Percentiles rank a stretch among this genome's conserved stretches.
Conservation (phyloP, 1,140 invertebrate species). For the Cherax destructor region DNA sequence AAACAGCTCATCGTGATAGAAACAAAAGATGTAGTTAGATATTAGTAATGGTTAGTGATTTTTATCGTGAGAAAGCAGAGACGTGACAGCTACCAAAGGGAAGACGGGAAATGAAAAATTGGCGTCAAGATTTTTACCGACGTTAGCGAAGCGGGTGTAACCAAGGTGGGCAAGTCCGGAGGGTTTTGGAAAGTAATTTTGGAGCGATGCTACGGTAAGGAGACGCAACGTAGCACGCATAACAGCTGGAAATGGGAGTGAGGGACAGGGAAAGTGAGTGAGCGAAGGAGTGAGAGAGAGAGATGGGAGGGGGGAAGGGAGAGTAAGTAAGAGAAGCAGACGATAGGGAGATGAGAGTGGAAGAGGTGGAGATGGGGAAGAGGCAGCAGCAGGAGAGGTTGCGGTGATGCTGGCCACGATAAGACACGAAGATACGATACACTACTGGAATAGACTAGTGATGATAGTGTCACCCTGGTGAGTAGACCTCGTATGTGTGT, state of each 20-base stretch:
- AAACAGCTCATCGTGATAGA: too few relatives aligned
- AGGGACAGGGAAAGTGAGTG: background rate
- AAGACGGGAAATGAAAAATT: too few relatives aligned
- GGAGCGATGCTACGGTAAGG: too few relatives aligned
- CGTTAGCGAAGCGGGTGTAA: too few relatives aligned
- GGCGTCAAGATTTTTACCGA: too few relatives aligned
- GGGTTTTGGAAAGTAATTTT: too few relatives aligned
- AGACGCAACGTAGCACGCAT: too few relatives aligned
- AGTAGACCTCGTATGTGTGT: background rate
- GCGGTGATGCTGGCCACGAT: slow-evolving; percentile 30
- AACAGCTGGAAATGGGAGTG: background rate
- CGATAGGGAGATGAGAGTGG: slow-evolving; percentile 13
- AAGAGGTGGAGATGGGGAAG: background rate
- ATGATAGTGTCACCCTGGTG: slow-evolving; percentile 22
- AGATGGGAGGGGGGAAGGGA: slow-evolving; percentile 13
- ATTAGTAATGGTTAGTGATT: too few relatives aligned
- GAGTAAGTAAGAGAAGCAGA: slow-evolving; percentile 1
- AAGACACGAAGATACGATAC: slow-evolving; percentile 36
- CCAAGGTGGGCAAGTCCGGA: too few relatives aligned
- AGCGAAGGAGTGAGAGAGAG: background rate
- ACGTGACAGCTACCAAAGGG: too few relatives aligned
- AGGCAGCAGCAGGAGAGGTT: slow-evolving; percentile 20
- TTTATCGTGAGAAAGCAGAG: too few relatives aligned
- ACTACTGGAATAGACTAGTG: slow-evolving; percentile 15
- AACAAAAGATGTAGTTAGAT: too few relatives aligned